Conservation (phyloP, 2,888 invertebrate genomes). For the Listrodromus nycthemerus region DNA sequence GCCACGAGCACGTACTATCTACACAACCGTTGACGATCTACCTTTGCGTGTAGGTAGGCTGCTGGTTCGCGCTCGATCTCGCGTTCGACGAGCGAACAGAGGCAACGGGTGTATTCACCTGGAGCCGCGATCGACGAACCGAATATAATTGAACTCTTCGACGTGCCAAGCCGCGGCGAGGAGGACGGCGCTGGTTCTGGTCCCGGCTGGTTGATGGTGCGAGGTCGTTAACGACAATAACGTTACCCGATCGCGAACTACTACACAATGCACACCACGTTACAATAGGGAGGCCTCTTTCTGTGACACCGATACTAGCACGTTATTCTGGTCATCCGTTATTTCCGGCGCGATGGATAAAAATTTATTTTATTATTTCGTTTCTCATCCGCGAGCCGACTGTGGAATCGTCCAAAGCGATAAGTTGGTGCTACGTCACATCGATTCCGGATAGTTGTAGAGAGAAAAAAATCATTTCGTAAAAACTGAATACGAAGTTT, state of each 20-base stretch:
- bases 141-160: slow-evolving; percentile 71
- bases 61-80: slow-evolving; percentile 54
- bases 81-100: slow-evolving; percentile 53
- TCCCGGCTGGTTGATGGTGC: slow-evolving; percentile 18
- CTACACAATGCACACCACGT: background rate
- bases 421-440: background rate
- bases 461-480: too few species aligned
- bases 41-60: slow-evolving; percentile 27
- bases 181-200: slow-evolving; percentile 40
- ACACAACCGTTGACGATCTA: slow-evolving; percentile 10
- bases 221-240: slow-evolving; percentile 52
- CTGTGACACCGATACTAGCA: background rate
- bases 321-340: background rate
- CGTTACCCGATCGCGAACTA: slow-evolving; percentile 33
- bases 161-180: slow-evolving; percentile 35
- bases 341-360: slow-evolving; percentile 1
- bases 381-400: background rate
- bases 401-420: background rate
- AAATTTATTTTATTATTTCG: slow-evolving; percentile 1
- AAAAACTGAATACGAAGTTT: too few species aligned
- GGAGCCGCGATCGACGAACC: slow-evolving; percentile 71
- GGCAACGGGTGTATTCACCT: slow-evolving; percentile 71
- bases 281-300: background rate
- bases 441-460: background rate
- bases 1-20: slow-evolving; percentile 42